Conservation (phyloP, 2,797 vertebrate species). For the Sebastes wilsoni region DNA sequence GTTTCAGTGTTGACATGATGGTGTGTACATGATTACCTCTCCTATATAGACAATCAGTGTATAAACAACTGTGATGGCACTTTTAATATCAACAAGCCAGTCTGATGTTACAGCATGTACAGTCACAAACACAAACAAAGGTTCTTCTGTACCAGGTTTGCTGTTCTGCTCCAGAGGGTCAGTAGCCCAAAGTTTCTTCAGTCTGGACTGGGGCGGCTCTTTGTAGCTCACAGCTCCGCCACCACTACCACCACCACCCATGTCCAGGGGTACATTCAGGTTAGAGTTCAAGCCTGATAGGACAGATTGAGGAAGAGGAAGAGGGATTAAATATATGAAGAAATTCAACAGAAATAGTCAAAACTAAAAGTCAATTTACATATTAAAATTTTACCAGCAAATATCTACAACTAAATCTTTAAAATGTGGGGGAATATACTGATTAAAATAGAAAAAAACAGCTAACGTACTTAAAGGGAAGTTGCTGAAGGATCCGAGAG, state of each 20-base stretch:
- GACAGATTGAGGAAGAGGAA: not conserved
- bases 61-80: not conserved
- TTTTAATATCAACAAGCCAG: not conserved
- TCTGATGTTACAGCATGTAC: not conserved
- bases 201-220: slow-evolving; percentile 96
- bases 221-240: slow-evolving; percentile 89
- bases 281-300: slow-evolving; percentile 93
- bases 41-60: not conserved
- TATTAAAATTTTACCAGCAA: not conserved
- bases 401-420: not conserved
- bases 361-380: not conserved
- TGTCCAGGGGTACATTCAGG: slow-evolving; percentile 98
- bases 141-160: slow-evolving; percentile 90
- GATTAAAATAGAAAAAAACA: not conserved
- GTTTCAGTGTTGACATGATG: no score
- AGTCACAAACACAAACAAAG: not conserved
- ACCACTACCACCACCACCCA: slow-evolving; percentile 77
- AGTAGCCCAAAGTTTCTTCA: slow-evolving; percentile 97
- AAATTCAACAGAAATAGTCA: not conserved
- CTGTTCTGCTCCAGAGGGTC: slow-evolving; percentile 97
- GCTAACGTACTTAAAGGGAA: slow-evolving; percentile 94
- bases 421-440: rapidly evolving
- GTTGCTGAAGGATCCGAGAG: slow-evolving; percentile 91
- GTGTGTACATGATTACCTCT: not conserved
- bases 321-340: not conserved